Percentiles rank a stretch among this genome's conserved stretches.
Evolutionary conservation across 2,113 vertebrate genomes (phyloP).

Genomic region (Colinus virginianus): DNA sequence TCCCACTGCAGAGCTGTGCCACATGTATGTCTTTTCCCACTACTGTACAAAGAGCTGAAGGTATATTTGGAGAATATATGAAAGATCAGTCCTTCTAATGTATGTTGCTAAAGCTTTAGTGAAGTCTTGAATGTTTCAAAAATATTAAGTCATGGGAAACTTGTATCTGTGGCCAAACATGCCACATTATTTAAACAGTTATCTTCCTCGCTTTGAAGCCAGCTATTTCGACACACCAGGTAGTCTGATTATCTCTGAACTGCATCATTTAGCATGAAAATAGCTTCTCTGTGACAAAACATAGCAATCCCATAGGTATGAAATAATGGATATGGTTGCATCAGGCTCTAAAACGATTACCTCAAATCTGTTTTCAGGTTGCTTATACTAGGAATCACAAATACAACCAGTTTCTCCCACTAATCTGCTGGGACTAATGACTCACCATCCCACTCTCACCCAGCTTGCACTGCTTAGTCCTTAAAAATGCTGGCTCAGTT

Average conservation of each 20-base stretch:
- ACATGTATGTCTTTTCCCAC: neutral
- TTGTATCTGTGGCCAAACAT: conserved; percentile 26
- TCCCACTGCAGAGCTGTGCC: neutral
- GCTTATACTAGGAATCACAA: neutral
- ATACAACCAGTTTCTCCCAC: neutral
- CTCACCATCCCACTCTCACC: rapidly evolving
- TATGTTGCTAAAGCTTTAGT: neutral
- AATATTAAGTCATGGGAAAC: conserved; percentile 6
- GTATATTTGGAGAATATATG: neutral
- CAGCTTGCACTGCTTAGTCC: neutral
- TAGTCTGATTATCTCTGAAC: neutral
- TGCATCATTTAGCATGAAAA: conserved; percentile 10
- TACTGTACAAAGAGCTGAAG: neutral
- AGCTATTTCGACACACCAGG: conserved; percentile 38
- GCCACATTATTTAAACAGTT: conserved; percentile 20
- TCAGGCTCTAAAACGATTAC: neutral
- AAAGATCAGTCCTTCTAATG: neutral
- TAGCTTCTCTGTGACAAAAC: neutral
- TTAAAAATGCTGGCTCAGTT: neutral
- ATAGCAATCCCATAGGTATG: neutral
- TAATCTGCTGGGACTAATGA: neutral
- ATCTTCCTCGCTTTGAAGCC: neutral
- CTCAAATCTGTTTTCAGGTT: neutral
- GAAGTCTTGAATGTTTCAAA: neutral
- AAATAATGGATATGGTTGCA: neutral